phyloP scores from a whole-genome alignment of 1,140 invertebrate genomes.

The Acromyrmex echinatior region DNA sequence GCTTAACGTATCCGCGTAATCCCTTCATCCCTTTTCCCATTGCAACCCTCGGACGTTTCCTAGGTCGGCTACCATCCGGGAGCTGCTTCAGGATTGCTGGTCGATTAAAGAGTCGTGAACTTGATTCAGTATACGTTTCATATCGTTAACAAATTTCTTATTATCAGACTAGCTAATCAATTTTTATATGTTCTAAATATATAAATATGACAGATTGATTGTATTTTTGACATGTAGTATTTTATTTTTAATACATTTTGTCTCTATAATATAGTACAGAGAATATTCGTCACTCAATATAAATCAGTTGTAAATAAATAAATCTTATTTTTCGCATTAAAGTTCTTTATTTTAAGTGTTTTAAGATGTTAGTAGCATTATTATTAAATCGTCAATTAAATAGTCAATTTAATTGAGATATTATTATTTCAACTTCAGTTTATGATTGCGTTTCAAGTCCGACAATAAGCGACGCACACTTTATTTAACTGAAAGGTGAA shows the following conservation, averaged over 20 bases:
- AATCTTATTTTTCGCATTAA: no score
- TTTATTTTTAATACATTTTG: not conserved
- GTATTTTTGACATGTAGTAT: not conserved
- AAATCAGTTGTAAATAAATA: no score
- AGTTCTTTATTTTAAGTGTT: no score
- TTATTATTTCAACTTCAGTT: no score
- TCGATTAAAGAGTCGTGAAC: conserved; percentile 33
- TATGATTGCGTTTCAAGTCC: no score
- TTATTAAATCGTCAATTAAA: no score
- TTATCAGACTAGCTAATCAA: no score
- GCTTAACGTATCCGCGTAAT: conserved; percentile 82
- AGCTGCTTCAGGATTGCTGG: conserved; percentile 44
- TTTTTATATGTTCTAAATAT: not conserved
- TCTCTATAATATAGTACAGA: not conserved
- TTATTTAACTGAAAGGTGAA: no score
- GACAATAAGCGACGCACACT: no score
- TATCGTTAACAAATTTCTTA: conserved; percentile 34
- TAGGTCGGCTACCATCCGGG: conserved; percentile 55
- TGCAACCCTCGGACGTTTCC: conserved; percentile 75
- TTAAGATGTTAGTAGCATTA: no score
- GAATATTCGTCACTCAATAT: no score
- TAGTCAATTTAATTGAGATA: no score
- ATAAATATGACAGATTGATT: not conserved
- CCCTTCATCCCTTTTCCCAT: conserved; percentile 82
- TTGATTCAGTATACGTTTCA: not conserved